Evolutionary conservation across 2,113 vertebrate species (phyloP).

Genomic region (Rissa tridactyla): DNA sequence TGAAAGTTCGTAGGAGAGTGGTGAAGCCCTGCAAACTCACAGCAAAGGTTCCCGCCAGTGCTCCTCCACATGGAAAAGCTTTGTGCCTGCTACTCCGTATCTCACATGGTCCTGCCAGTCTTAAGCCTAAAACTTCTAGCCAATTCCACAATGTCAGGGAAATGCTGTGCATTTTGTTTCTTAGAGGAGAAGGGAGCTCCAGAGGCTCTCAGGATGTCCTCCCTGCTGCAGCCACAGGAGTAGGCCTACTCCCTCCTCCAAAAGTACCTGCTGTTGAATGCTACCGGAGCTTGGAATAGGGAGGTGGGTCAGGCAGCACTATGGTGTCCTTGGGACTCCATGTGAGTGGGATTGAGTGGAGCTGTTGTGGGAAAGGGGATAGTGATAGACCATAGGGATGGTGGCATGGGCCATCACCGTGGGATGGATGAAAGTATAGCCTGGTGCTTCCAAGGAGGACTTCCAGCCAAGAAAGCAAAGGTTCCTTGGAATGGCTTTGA

Average conservation of each 20-base stretch:
- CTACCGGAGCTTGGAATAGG: neutral
- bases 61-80: neutral
- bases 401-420: neutral
- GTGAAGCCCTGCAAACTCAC: neutral
- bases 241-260: fast-evolving
- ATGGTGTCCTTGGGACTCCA: fast-evolving
- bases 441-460: neutral
- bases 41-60: neutral
- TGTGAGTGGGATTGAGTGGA: neutral
- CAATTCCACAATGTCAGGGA: neutral
- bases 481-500: neutral
- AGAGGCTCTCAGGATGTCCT: neutral
- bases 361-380: neutral
- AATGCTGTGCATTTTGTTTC: neutral
- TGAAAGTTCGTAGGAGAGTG: neutral
- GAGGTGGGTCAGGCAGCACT: neutral
- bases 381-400: neutral
- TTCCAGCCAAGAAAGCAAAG: neutral
- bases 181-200: neutral
- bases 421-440: neutral
- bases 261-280: neutral
- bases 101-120: neutral
- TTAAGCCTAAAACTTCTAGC: neutral
- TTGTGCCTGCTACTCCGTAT: neutral
- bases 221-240: neutral